Conservation (phyloP, 1,140 invertebrate species). For the Drosophila tsacasi region DNA sequence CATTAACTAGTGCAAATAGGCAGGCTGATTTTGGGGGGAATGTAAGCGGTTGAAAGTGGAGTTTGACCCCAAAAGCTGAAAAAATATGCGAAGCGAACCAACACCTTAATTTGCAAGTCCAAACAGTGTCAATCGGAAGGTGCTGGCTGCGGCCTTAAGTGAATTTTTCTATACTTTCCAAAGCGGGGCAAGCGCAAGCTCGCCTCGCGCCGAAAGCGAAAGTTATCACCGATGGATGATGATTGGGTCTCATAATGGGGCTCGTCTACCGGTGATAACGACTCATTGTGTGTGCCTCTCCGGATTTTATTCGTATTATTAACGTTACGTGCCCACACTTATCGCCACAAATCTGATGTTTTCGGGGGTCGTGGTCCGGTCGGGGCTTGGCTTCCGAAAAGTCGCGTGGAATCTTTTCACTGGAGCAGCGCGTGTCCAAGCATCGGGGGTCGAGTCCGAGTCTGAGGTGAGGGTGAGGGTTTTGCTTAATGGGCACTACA, state of each 20-base stretch:
- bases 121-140: constrained; percentile 52
- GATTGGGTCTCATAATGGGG: constrained; percentile 42
- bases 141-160: constrained; percentile 31
- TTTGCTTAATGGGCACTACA: not conserved
- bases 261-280: constrained; percentile 59
- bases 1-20: not conserved
- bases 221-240: constrained; percentile 49
- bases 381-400: constrained; percentile 26
- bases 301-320: constrained; percentile 33
- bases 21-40: constrained; percentile 1
- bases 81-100: not conserved
- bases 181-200: constrained; percentile 14
- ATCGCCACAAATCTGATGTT: constrained; percentile 57
- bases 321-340: constrained; percentile 38
- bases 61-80: constrained; percentile 55
- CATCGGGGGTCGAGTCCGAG: not conserved
- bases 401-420: constrained; percentile 55
- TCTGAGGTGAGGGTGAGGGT: constrained; percentile 31
- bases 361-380: constrained; percentile 45
- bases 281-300: constrained; percentile 16
- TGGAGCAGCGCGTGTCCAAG: constrained; percentile 35
- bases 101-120: constrained; percentile 73
- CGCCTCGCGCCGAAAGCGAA: constrained; percentile 56
- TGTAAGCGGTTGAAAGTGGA: constrained; percentile 61
- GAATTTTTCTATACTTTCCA: constrained; percentile 31